Percentiles rank a stretch among this genome's conserved stretches.
These are phyloP conservation scores for Pangasianodon hypophthalmus DNA, from an alignment of 2,113 vertebrate genomes.

Conservation along the genomic window DNA sequence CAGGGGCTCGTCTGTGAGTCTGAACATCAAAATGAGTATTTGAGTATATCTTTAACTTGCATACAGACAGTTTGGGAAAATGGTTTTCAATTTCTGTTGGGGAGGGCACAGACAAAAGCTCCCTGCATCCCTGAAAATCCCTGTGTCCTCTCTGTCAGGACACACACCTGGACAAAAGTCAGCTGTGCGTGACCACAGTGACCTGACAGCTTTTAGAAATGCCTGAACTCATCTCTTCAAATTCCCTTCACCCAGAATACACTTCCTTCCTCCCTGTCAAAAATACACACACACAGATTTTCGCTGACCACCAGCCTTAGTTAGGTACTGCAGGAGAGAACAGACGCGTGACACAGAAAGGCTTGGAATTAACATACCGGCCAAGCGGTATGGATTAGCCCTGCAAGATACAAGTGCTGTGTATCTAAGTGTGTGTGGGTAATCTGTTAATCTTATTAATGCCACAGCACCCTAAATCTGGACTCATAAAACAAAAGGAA, in stretches of 20 bases:
- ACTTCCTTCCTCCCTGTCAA: slow-evolving; percentile 19
- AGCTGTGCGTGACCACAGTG: background rate
- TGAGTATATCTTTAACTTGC: background rate
- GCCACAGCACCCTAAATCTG: slow-evolving; percentile 62
- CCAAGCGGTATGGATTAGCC: slow-evolving; percentile 57
- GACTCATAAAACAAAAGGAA: slow-evolving; percentile 60
- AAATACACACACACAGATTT: slow-evolving; percentile 16
- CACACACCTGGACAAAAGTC: slow-evolving; percentile 20
- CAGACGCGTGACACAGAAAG: slow-evolving; percentile 9
- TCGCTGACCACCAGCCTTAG: background rate
- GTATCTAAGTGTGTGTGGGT: slow-evolving; percentile 47
- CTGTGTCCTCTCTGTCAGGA: slow-evolving; percentile 7
- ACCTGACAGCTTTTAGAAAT: slow-evolving; percentile 21
- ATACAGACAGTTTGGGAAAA: background rate
- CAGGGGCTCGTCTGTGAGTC: background rate
- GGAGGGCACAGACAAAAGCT: background rate
- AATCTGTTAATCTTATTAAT: slow-evolving; percentile 80
- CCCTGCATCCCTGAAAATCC: background rate
- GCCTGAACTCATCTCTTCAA: slow-evolving; percentile 3
- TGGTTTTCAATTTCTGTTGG: background rate
- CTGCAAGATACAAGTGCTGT: slow-evolving; percentile 25
- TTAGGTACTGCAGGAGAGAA: background rate
- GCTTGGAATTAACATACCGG: background rate
- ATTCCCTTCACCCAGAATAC: background rate
- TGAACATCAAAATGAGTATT: background rate